Evolutionary conservation across 2,113 vertebrate genomes (phyloP).

Genomic region (Phrynocephalus versicolor): DNA sequence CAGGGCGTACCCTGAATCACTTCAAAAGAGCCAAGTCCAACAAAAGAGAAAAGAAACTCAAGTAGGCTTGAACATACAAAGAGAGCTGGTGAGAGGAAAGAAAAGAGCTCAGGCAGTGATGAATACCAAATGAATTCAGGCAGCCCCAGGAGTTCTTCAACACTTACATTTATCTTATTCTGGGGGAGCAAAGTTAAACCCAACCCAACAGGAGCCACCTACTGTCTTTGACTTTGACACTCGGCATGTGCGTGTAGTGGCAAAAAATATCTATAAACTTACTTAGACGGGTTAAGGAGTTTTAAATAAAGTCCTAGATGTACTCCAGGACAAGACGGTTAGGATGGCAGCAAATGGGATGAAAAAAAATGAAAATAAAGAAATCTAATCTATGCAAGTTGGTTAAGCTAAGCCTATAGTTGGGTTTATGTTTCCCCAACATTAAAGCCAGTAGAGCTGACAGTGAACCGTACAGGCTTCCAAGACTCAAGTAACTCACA

Average conservation of each 20-base stretch:
- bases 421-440: background rate
- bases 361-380: background rate
- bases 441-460: background rate
- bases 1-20: constrained; percentile 89
- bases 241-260: background rate
- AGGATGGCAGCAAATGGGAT: background rate
- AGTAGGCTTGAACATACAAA: constrained; percentile 87
- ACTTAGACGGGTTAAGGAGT: constrained; percentile 12
- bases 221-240: constrained; percentile 79
- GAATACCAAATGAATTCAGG: constrained; percentile 85
- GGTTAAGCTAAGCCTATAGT: background rate
- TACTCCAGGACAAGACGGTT: background rate
- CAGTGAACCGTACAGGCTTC: too few relatives aligned
- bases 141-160: constrained; percentile 80
- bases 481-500: too few relatives aligned
- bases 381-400: background rate
- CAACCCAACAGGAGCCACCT: constrained; percentile 68
- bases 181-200: constrained; percentile 66
- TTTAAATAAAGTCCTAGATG: constrained; percentile 37
- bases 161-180: constrained; percentile 81
- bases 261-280: background rate
- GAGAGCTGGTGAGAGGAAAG: constrained; percentile 76
- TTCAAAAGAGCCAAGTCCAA: constrained; percentile 90
- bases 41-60: constrained; percentile 93
- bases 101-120: constrained; percentile 75